These are phyloP conservation scores for Mormyrops attenuatus DNA, from an alignment of 2,797 vertebrate genomes.

Conservation along the genomic window DNA sequence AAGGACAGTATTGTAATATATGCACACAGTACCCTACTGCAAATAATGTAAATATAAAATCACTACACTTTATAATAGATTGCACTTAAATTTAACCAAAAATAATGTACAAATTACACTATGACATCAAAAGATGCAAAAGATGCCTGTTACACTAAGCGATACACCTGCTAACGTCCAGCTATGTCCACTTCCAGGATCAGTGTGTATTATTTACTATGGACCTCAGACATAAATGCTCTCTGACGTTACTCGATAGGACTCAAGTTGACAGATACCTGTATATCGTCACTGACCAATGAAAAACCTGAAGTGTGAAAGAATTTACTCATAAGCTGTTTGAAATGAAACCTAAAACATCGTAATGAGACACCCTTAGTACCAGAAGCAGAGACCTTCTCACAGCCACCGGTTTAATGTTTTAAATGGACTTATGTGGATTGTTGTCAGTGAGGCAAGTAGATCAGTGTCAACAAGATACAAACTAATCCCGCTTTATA, in stretches of 20 bases:
- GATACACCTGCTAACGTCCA: not conserved
- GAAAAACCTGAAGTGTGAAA: not conserved
- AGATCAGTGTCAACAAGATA: not conserved
- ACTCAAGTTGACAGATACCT: not conserved
- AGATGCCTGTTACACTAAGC: no score
- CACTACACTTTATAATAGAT: not conserved
- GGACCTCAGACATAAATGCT: not conserved
- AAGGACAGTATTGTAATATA: not conserved
- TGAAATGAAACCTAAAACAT: not conserved
- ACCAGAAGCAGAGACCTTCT: not conserved
- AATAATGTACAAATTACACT: not conserved
- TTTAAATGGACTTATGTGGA: not conserved
- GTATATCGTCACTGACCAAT: not conserved
- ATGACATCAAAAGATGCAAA: not conserved
- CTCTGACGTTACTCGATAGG: not conserved
- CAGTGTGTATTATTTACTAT: not conserved
- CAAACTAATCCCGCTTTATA: not conserved
- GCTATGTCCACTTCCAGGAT: not conserved
- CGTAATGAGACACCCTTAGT: not conserved
- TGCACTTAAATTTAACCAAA: not conserved
- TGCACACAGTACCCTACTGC: not conserved
- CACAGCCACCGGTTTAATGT: not conserved
- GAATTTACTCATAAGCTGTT: not conserved
- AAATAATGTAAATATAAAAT: not conserved
- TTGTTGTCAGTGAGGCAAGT: not conserved